These are phyloP conservation scores for Psylliodes chrysocephalus DNA, from an alignment of 2,888 invertebrate genomes.

Conservation along the genomic window DNA sequence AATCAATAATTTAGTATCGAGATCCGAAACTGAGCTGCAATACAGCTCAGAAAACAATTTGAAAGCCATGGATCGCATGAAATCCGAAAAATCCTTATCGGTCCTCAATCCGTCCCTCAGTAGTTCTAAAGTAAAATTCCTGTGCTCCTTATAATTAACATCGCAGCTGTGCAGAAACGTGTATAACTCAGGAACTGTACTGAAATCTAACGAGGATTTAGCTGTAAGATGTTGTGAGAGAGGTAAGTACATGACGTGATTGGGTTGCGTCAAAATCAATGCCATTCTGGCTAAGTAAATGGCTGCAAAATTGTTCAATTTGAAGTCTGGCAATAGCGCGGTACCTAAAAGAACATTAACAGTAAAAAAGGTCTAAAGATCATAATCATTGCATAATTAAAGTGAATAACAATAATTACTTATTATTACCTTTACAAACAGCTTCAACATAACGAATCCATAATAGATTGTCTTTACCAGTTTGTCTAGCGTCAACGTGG, in stretches of 20 bases:
- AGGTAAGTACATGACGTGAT: slow-evolving; percentile 79
- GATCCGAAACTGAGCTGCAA: slow-evolving; percentile 71
- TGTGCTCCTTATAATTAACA: slow-evolving; percentile 73
- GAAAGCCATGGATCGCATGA: slow-evolving; percentile 78
- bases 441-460: slow-evolving; percentile 76
- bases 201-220: slow-evolving; percentile 80
- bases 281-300: slow-evolving; percentile 78
- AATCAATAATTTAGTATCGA: slow-evolving; percentile 72
- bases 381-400: no score
- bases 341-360: slow-evolving; percentile 46
- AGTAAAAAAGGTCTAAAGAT: no score
- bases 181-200: slow-evolving; percentile 87
- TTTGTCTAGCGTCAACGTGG: slow-evolving; percentile 75
- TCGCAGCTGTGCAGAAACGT: slow-evolving; percentile 85
- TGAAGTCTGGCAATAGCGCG: slow-evolving; percentile 51
- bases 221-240: slow-evolving; percentile 64
- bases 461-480: slow-evolving; percentile 73
- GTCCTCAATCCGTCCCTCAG: slow-evolving; percentile 81
- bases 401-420: no score
- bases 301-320: slow-evolving; percentile 65
- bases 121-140: slow-evolving; percentile 82
- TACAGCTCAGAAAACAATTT: slow-evolving; percentile 82
- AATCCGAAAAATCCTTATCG: slow-evolving; percentile 77
- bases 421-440: slow-evolving; percentile 74
- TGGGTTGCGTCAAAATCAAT: slow-evolving; percentile 78